Evolutionary conservation across 2,113 vertebrate species (phyloP), one percentile per base, ranked within the genome.

Genomic region (Rhea americana): DNA sequence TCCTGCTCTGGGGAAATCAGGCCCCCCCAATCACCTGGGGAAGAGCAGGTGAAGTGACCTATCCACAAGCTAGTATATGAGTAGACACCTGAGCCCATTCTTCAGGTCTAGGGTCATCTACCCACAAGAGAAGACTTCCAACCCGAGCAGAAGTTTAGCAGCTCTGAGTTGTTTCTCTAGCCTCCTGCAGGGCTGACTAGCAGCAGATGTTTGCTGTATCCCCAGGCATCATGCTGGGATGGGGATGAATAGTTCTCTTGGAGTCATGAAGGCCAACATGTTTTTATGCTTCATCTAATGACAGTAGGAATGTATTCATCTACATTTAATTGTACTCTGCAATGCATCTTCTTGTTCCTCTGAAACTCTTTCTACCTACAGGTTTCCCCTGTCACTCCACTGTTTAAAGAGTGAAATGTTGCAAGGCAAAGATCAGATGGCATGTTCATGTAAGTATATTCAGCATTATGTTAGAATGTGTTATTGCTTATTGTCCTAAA

Each of bases 1-100:
- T 80, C 26, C 55, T 22, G 22, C 1, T 53, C 0, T 2, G 51
- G 13, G 17, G 6, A 22, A 55, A 55, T 30, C 22, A 59, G n/a
- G 41, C 32, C 47, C n/a, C 5, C 6, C 26, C 0, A 0, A 0
- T 45, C 43, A 80, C 13, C 14, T 4, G 16, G 51, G 28, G 9
- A 86, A 14, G 13, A 87, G 28, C 13, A 62, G 45, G 32, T 72
- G 82, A 62, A 90, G 11, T 71, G 50, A 81, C 65, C 25, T 78
- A 24, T 55, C 39, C 75, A 35, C 65, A 88, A 5, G 22, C 13
- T n/a, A 10, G 55, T 63, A 4, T 35, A 28, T 70, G 5, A 18
- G 32, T 13, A 62, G 37, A 20, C 8, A 13, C 25, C 22, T 35
- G 25, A 74, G 25, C 28, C 24, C 62, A 17, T 14, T 71, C 45